phyloP scores from a whole-genome alignment of 2,797 vertebrate species.

The Sebastes vulpes region DNA sequence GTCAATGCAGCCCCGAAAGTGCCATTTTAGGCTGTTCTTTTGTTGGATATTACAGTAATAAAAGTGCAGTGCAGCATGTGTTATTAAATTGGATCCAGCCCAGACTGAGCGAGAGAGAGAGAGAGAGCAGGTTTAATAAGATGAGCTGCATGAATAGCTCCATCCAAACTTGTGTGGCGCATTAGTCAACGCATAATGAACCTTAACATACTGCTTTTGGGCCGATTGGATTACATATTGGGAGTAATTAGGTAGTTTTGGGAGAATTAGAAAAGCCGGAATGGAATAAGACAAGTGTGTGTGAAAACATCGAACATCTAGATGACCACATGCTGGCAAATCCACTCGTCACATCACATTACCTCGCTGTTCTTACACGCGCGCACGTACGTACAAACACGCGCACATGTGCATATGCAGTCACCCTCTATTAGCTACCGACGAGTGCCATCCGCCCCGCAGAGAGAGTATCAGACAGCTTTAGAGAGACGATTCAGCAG shows the following conservation, averaged over 20 bases:
- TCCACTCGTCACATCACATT: constrained; percentile 65
- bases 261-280: constrained; percentile 32
- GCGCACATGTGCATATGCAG: constrained; percentile 36
- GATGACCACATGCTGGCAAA: constrained; percentile 67
- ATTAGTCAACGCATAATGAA: constrained; percentile 73
- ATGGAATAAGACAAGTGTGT: constrained; percentile 19
- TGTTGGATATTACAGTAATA: constrained; percentile 56
- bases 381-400: neutral
- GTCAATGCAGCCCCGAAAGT: constrained; percentile 27
- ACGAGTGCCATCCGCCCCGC: constrained; percentile 55
- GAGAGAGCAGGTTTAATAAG: constrained; percentile 68
- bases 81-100: constrained; percentile 69
- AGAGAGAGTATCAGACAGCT: constrained; percentile 55
- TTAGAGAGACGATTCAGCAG: constrained; percentile 43
- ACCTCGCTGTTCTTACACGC: constrained; percentile 24
- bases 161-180: constrained; percentile 66
- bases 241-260: constrained; percentile 64
- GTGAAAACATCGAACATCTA: constrained; percentile 38
- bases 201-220: constrained; percentile 56
- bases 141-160: constrained; percentile 70
- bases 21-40: constrained; percentile 28
- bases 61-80: constrained; percentile 63
- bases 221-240: constrained; percentile 64
- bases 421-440: constrained; percentile 69
- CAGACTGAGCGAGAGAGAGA: constrained; percentile 35